These are phyloP conservation scores for Onychostruthus taczanowskii DNA, from an alignment of 2,113 vertebrate genomes.

Conservation along the genomic window DNA sequence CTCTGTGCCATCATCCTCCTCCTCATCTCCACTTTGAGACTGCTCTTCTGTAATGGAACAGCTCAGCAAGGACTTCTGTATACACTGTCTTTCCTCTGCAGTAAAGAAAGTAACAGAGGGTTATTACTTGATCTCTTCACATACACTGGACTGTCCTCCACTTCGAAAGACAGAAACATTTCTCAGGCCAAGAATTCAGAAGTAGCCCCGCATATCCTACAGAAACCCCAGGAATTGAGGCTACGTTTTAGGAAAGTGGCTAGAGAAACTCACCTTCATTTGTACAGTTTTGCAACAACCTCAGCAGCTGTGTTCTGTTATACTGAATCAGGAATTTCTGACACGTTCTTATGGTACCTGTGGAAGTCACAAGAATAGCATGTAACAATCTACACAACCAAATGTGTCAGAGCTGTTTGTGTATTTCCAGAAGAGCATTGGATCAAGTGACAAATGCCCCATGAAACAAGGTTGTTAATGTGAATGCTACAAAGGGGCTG, in stretches of 20 bases:
- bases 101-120: not conserved
- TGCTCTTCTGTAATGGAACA: conserved; percentile 72
- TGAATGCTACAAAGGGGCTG: not conserved
- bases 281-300: conserved; percentile 82
- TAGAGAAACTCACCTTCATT: conserved; percentile 77
- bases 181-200: not conserved
- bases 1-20: conserved; percentile 56
- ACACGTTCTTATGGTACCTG: conserved; percentile 94
- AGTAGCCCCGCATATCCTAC: not conserved
- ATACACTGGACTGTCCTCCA: not conserved
- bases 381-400: not conserved
- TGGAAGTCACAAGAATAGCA: not conserved
- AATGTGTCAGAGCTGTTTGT: not conserved
- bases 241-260: not conserved
- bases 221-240: rapidly evolving
- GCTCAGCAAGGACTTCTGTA: conserved; percentile 80
- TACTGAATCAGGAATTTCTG: conserved; percentile 93
- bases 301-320: conserved; percentile 84
- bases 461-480: not conserved
- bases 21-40: conserved; percentile 47
- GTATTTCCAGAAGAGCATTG: not conserved
- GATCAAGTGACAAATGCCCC: not conserved
- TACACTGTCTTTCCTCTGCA: conserved; percentile 79
- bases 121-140: not conserved
- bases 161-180: not conserved